These are phyloP conservation scores for Festucalex cinctus DNA, from an alignment of 2,113 vertebrate species.

Conservation along the genomic window DNA sequence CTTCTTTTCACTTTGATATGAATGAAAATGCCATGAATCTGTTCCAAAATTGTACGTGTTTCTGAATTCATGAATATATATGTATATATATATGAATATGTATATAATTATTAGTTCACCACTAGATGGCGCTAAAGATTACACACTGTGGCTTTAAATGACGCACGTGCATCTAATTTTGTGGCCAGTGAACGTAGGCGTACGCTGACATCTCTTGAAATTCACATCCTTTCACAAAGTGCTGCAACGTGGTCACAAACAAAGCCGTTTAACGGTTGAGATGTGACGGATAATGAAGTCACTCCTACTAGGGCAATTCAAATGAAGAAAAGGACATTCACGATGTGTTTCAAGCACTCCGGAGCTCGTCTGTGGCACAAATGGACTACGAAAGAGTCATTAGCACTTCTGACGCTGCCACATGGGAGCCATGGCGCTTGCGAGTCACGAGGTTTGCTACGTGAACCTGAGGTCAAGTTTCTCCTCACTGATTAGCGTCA, in stretches of 20 bases:
- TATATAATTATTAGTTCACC: too few species aligned
- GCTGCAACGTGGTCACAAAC: not conserved
- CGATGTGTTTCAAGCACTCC: not conserved
- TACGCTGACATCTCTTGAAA: too few species aligned
- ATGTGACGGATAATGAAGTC: not conserved
- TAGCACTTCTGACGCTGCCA: constrained; percentile 4
- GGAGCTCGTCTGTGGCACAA: not conserved
- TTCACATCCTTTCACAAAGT: too few species aligned
- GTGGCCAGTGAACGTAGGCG: too few species aligned
- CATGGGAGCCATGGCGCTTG: not conserved
- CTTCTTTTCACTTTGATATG: not conserved
- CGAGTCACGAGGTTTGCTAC: too few species aligned
- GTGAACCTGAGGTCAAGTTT: not conserved
- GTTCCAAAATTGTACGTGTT: not conserved
- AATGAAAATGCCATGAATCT: not conserved
- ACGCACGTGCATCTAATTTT: too few species aligned
- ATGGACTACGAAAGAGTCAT: not conserved
- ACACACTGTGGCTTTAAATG: too few species aligned
- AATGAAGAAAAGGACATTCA: not conserved
- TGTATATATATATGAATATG: too few species aligned
- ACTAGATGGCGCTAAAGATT: too few species aligned
- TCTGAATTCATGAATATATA: too few species aligned
- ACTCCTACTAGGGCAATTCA: not conserved
- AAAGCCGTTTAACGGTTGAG: too few species aligned
- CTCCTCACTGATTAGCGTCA: not conserved